Conservation (phyloP, 2,888 invertebrate species). For the Pandemis corylana region DNA sequence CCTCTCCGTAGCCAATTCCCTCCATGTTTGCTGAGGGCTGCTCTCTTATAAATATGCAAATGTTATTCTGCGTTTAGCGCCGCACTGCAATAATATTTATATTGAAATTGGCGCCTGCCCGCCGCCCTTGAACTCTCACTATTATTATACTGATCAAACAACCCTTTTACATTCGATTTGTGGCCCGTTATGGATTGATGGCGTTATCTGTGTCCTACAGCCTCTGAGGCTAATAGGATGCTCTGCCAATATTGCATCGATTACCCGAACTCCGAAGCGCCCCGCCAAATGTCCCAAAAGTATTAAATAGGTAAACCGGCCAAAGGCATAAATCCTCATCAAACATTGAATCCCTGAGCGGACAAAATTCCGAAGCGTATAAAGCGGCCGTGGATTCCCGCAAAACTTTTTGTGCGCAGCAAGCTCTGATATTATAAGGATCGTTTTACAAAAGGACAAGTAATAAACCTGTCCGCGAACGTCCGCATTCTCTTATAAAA, state of each 20-base stretch:
- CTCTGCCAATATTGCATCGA: conserved; percentile 40
- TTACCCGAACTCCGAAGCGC: conserved; percentile 28
- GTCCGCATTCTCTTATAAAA: conserved; percentile 68
- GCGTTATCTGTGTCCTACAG: conserved; percentile 65
- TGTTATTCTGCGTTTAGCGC: conserved; percentile 78
- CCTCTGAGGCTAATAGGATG: conserved; percentile 54
- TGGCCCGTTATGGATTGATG: conserved; percentile 53
- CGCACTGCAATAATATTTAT: conserved; percentile 81
- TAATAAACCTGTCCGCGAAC: conserved; percentile 70
- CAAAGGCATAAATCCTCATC: conserved; percentile 41
- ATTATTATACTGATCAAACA: conserved; percentile 75
- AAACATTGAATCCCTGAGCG: conserved; percentile 40
- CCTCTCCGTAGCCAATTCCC: conserved; percentile 67
- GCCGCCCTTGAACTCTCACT: conserved; percentile 73
- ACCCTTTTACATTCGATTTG: conserved; percentile 67
- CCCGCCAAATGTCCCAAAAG: conserved; percentile 39
- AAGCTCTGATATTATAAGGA: conserved; percentile 53
- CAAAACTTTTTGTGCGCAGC: conserved; percentile 55
- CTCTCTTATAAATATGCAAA: conserved; percentile 83
- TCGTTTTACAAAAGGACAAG: conserved; percentile 65
- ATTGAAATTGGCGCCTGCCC: conserved; percentile 71
- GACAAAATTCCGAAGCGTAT: conserved; percentile 36
- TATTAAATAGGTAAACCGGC: conserved; percentile 40
- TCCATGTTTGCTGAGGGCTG: conserved; percentile 78
- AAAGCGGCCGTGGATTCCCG: conserved; percentile 41